phyloP scores from a whole-genome alignment of 1,140 invertebrate genomes.

The Caenorhabditis elegans region WBcel235 BX284606.5:4684501-4685000 shows the following conservation, averaged over 20 bases:
- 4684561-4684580: constrained; percentile 1
- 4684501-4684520: too few species aligned
- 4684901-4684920: neutral
- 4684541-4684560: neutral
- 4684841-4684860: neutral
- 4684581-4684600: neutral
- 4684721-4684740: too few species aligned
- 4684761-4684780: neutral
- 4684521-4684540: neutral
- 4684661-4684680: neutral
- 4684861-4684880: constrained; percentile 1
- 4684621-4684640: constrained; percentile 20
- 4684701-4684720: too few species aligned
- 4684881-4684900: neutral
- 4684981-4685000: neutral
- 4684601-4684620: constrained; percentile 19
- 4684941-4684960: neutral
- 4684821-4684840: neutral
- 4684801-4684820: neutral
- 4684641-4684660: neutral
- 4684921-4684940: neutral
- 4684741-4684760: neutral
- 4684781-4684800: neutral
- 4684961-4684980: neutral
- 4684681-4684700: too few species aligned